Percentiles rank a stretch among this genome's conserved stretches.
Conservation (phyloP, 1,140 invertebrate genomes). For the Hydropsyche tenuis region DNA sequence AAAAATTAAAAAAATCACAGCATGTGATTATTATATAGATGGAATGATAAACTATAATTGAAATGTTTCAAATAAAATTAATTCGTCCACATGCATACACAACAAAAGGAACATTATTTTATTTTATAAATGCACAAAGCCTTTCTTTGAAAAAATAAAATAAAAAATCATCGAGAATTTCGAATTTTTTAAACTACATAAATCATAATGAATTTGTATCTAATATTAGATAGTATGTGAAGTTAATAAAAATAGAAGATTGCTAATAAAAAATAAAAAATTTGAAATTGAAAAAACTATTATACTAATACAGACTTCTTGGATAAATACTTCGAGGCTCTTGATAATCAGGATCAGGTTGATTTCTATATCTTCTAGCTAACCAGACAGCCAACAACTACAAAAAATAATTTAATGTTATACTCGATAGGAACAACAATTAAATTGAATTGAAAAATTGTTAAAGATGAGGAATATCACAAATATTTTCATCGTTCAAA, state of each 20-base stretch:
- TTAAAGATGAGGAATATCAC: not conserved
- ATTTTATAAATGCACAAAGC: too few relatives aligned
- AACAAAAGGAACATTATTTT: too few relatives aligned
- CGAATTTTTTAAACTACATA: too few relatives aligned
- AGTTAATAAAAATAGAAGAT: constrained; percentile 17
- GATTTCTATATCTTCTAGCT: constrained; percentile 76
- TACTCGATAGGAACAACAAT: not conserved
- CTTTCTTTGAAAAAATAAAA: too few relatives aligned
- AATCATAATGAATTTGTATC: too few relatives aligned
- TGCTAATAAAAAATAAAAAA: constrained; percentile 18
- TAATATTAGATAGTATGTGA: not conserved
- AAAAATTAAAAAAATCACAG: too few relatives aligned
- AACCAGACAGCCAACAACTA: constrained; percentile 79
- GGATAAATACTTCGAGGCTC: constrained; percentile 73
- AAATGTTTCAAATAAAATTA: too few relatives aligned
- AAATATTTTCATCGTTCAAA: not conserved
- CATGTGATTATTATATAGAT: too few relatives aligned
- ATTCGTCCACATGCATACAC: too few relatives aligned
- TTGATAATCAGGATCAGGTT: constrained; percentile 73
- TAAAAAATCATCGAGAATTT: too few relatives aligned
- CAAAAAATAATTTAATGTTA: constrained; percentile 47
- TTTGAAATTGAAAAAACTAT: constrained; percentile 49
- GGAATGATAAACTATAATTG: too few relatives aligned
- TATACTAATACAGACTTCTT: constrained; percentile 63
- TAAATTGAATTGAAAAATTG: not conserved